phyloP scores from a whole-genome alignment of 2,888 invertebrate species.

The Rugalucina vietnamica region DNA sequence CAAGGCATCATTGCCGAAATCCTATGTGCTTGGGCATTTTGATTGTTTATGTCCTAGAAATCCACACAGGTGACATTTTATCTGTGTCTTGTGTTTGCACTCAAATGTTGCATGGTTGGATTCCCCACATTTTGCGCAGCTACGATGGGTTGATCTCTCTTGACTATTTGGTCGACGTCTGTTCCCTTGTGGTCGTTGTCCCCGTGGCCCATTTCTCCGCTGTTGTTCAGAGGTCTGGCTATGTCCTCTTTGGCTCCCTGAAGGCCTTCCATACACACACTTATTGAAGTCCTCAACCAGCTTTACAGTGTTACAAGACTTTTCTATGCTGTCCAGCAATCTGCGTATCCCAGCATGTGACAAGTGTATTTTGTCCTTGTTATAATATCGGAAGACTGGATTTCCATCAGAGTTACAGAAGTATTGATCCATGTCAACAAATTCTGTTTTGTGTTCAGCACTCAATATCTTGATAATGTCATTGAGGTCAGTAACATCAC shows the following conservation, averaged over 20 bases:
- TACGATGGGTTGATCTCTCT: not conserved
- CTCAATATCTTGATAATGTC: not conserved
- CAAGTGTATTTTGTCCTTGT: not conserved
- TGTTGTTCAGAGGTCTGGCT: no score
- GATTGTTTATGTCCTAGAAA: not conserved
- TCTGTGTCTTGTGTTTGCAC: not conserved
- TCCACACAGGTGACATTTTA: not conserved
- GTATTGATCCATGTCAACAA: not conserved
- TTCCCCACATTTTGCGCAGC: not conserved
- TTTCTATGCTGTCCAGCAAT: no score
- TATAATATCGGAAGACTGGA: not conserved
- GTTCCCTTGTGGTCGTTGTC: no score
- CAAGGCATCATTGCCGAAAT: not conserved
- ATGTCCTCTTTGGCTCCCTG: not conserved
- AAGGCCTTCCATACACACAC: not conserved
- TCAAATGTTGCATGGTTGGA: not conserved
- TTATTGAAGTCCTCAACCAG: not conserved
- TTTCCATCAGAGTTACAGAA: not conserved
- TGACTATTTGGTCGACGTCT: no score
- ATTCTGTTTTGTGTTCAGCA: not conserved
- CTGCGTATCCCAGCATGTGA: not conserved
- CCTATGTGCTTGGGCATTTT: not conserved
- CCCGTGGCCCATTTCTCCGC: no score
- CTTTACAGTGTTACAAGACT: not conserved
- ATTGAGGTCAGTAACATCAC: not conserved